Percentiles rank a stretch among this genome's conserved stretches.
Evolutionary conservation across 2,797 vertebrate species (phyloP).

Genomic region (Scolopax rusticola): DNA sequence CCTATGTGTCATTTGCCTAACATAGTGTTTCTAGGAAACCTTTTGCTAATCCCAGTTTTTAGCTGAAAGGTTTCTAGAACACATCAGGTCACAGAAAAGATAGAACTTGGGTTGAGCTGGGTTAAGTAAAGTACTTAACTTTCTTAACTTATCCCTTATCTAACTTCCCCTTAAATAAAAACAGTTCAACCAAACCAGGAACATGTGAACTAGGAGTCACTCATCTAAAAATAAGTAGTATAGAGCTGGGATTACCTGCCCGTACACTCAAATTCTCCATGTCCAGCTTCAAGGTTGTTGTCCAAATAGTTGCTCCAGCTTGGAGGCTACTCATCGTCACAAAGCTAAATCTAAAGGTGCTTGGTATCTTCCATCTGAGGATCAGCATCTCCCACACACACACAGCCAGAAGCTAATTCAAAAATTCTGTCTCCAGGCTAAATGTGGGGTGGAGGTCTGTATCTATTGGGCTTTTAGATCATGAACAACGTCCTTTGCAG

Average conservation of each 20-base stretch:
- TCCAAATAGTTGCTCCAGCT: not conserved
- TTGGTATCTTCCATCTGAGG: not conserved
- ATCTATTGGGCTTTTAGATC: not conserved
- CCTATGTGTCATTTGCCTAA: not conserved
- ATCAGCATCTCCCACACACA: not conserved
- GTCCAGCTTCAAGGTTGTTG: not conserved
- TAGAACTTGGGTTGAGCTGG: not conserved
- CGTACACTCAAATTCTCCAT: not conserved
- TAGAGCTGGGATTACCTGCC: not conserved
- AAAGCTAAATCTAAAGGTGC: not conserved
- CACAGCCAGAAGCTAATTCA: not conserved
- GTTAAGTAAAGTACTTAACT: not conserved
- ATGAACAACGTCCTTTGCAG: not conserved
- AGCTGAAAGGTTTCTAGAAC: not conserved
- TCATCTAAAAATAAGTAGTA: fast-evolving
- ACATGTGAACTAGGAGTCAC: not conserved
- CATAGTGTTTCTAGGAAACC: not conserved
- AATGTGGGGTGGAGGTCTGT: not conserved
- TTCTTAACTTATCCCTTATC: not conserved
- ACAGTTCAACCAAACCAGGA: not conserved
- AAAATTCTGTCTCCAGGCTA: not conserved
- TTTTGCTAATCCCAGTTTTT: not conserved
- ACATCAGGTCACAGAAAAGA: not conserved
- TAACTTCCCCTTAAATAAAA: not conserved
- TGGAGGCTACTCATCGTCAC: not conserved